phyloP scores from a whole-genome alignment of 2,888 invertebrate genomes.

The Polydrusus cervinus region DNA sequence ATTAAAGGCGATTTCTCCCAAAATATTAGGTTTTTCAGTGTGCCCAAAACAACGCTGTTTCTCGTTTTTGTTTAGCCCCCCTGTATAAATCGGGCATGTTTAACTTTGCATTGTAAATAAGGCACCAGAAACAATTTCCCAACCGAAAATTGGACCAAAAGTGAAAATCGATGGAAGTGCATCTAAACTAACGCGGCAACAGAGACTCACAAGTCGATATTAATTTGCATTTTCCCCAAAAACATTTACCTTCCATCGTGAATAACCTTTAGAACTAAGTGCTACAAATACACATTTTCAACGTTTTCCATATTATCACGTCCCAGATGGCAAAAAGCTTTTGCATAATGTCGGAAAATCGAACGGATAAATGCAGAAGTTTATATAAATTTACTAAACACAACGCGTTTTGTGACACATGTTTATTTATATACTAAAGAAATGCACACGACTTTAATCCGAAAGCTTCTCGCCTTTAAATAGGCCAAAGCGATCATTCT shows the following conservation, averaged over 20 bases:
- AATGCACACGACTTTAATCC: no score
- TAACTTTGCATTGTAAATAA: no score
- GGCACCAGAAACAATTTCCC: no score
- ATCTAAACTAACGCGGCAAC: neutral
- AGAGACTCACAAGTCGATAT: neutral
- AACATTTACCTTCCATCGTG: neutral
- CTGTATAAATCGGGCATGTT: no score
- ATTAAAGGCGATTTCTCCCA: no score
- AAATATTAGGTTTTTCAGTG: no score
- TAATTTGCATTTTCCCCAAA: neutral
- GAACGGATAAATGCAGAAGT: neutral
- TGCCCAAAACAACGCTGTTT: no score
- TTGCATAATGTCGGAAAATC: neutral
- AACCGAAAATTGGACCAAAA: no score
- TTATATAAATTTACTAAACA: neutral
- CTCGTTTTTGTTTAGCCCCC: no score
- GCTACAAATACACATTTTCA: constrained; percentile 8
- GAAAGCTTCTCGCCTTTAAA: no score
- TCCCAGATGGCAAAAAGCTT: constrained; percentile 9
- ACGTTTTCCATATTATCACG: constrained; percentile 10
- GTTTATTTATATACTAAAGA: neutral
- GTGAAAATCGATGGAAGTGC: neutral
- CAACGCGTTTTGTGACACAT: neutral
- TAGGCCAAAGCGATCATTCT: no score
- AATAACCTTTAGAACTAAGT: neutral